Base-by-base conservation (phyloP, 2,113 vertebrate genomes). In the Melozone crissalis region DNA sequence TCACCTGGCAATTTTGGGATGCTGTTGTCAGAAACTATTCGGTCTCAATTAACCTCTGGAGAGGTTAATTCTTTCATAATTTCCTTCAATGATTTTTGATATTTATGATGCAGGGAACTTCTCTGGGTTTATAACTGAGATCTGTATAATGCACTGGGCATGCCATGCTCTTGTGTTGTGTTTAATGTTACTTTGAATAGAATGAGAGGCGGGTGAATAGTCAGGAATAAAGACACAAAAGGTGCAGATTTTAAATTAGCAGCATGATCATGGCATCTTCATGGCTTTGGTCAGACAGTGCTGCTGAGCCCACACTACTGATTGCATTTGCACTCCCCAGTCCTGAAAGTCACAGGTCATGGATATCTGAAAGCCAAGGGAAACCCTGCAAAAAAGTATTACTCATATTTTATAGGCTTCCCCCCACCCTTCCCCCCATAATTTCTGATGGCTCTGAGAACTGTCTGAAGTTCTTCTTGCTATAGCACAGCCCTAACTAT, bases 401-500 rank as follows among this genome's bases (percentile, higher is more conserved):
- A 35, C 52, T 91, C 30, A 66, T 89, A 41, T 67, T 93, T 78
- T 84, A 61, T 41, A 57, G 35, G 3, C 4, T 20, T 54, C 0
- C 6, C 2, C 1, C 3, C 3, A 10, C 15, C 9, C 10, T 2
- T 0, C 3, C 2, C 1, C 1, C 16, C 3, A 0, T 44, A 86
- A 65, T 66, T 87, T 82, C 68, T 89, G 13, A 39, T 89, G 43
- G 5, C 17, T 87, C 44, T 54, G 54, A 43, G 63, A 68, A 46
- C 8, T 86, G 27, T 31, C 22, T 79, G 62, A 82, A 91, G 22
- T 57, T 81, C 66, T 85, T 19, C 49, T 82, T 82, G 33, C 39
- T 89, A 5, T 85, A 63, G 65, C 22, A 59, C 26, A 84, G 19
- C 33, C 21, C 13, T 68, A 16, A 16, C 14, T 21, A 35, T 33